Evolutionary conservation across 2,888 invertebrate genomes (phyloP), one percentile per base, ranked within the genome.

Genomic region (Oxycera nigricornis): DNA sequence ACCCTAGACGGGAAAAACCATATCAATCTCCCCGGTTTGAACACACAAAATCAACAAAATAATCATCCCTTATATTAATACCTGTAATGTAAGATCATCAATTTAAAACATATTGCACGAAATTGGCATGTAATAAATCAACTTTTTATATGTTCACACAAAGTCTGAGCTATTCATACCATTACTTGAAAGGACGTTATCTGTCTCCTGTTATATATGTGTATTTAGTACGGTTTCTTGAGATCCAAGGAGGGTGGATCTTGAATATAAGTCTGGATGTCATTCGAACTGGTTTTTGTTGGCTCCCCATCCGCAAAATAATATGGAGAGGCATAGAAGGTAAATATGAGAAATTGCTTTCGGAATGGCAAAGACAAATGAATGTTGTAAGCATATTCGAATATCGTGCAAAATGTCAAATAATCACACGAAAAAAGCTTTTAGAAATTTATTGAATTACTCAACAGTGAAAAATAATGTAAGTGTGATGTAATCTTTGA

Each of bases 61-160:
- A 65, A 65, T 65, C 65, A 65, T 65, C 65, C 9, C 41, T 20
- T 6, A 65, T 35, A 65, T 65, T 65, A 30, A 65, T 65, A 65
- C 65, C 65, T 65, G 65, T 65, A 39, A 30, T 65, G 41, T 65
- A 41, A 22, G 41, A 65, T 65, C 65, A 65, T 65, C 65, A 35
- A 65, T 65, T 65, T 41, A 65, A 65, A 65, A 39, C 65, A 39
- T 65, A 65, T 65, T 65, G 65, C 41, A 30, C 24, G 41, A 65
- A 65, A 65, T 65, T 30, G 65, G 65, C 24, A 65, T 24, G 65
- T 65, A 65, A 65, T 65, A 65, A 65, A 65, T 65, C 65, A 65
- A 39, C 65, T n/a, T 20, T 39, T 11, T 65, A 65, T 22, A 41
- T 26, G 1, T n/a, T 17, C 39, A 41, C 9, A 22, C 22, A 17